Percentiles rank a stretch among this genome's conserved stretches.
Conservation (phyloP, 2,797 vertebrate species). For the Pelodytes ibericus region DNA sequence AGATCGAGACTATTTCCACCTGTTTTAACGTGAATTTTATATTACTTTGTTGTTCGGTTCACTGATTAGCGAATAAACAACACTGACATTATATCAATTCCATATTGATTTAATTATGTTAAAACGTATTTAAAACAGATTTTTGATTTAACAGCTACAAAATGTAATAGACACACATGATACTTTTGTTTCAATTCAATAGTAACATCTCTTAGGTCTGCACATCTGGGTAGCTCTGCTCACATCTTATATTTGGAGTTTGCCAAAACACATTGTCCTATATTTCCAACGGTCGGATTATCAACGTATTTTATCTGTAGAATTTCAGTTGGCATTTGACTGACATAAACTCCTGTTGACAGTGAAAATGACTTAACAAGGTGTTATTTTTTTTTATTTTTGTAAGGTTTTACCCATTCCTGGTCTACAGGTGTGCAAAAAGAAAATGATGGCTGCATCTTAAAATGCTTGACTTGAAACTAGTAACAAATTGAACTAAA, state of each 20-base stretch:
- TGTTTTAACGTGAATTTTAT: too few species aligned
- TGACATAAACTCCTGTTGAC: too few species aligned
- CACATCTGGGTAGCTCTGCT: conserved; percentile 22
- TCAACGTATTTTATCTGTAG: neutral
- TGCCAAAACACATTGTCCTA: conserved; percentile 9
- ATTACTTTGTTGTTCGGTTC: too few species aligned
- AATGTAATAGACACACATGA: too few species aligned
- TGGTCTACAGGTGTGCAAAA: too few species aligned
- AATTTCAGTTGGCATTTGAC: too few species aligned
- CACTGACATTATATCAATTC: too few species aligned
- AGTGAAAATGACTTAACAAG: too few species aligned
- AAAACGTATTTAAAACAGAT: conserved; percentile 6
- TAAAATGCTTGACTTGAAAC: neutral
- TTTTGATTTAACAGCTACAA: conserved; percentile 22
- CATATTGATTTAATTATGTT: neutral
- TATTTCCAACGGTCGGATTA: neutral
- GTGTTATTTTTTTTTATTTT: too few species aligned
- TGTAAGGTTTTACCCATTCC: too few species aligned
- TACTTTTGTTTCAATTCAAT: conserved; percentile 1
- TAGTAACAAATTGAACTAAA: neutral
- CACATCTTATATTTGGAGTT: neutral
- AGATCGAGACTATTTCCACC: too few species aligned
- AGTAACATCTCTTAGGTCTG: conserved; percentile 1
- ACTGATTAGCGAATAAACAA: too few species aligned
- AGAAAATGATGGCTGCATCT: neutral